Base-by-base conservation (phyloP, 2,113 vertebrate species). In the Zosterops borbonicus region DNA sequence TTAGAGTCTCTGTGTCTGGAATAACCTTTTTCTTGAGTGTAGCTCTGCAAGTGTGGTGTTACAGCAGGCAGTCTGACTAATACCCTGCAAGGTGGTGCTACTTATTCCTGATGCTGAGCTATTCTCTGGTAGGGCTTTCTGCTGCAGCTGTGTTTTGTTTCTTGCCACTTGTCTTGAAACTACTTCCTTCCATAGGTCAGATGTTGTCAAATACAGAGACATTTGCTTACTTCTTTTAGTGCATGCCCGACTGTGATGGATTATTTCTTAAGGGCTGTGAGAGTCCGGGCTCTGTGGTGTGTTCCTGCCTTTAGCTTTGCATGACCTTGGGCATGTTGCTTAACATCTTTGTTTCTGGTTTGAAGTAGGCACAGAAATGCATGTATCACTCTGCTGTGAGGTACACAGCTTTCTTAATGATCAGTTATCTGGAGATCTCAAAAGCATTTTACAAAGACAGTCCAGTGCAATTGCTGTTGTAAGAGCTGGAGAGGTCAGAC, bases 341-440 rank as follows among this genome's bases (percentile, higher is more conserved):
- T 89, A 93, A 90, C 58, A 55, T 84, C 83, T 95, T 90, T 95
- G 88, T 94, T 93, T 95, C 79, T 90, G 8, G 76, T 93, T 95
- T 94, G 96, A 94, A 97, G 92, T 56, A 92, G 79, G 73, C 67
- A 90, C 88, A 95, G 90, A 88, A 88, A 96, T 90, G 93, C 83
- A 90, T 92, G 85, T 91, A 60, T 92, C 90, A 10, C 68, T 93
- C 59, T 92, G 75, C 88, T 78, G 39, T 67, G 90, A 74, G 85
- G 25, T 83, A 93, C 10, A 84, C 83, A 68, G 85, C 86, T 95
- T 88, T 94, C 88, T 90, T 97, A 97, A 95, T 89, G 88, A 96
- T 95, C 95, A 94, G 80, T 96, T 96, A 92, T 69, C 92, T 78
- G 44, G 76, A 67, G 68, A 95, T 94, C 93, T 96, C 88, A 81